Percentiles rank a stretch among this genome's conserved stretches.
These are phyloP conservation scores for Synergus laeviventris DNA, from an alignment of 2,888 invertebrate genomes.

Conservation along the genomic window DNA sequence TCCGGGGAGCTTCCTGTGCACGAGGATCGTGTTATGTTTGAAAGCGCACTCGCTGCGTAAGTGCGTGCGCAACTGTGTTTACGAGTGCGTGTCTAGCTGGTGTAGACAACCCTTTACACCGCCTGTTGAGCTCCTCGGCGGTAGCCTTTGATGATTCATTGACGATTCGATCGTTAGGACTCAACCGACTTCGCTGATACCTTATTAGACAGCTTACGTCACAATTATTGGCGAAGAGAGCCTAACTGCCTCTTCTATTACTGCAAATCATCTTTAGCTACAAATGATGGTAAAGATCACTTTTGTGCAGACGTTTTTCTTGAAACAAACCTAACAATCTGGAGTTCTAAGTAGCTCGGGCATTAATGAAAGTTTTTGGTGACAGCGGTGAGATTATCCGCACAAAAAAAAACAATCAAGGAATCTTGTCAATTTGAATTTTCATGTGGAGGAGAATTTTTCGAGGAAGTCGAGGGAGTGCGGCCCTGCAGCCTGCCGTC, in stretches of 20 bases:
- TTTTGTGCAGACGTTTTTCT: not conserved
- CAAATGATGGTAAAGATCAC: not conserved
- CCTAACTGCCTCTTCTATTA: slow-evolving; percentile 18
- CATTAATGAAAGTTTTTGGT: too few species aligned
- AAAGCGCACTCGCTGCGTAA: slow-evolving; percentile 36
- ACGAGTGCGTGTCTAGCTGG: slow-evolving; percentile 38
- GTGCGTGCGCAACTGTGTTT: slow-evolving; percentile 39
- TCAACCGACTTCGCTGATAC: slow-evolving; percentile 23
- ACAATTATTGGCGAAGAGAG: slow-evolving; percentile 33
- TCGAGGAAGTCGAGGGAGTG: slow-evolving; percentile 61
- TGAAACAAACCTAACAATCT: not conserved
- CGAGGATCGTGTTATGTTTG: slow-evolving; percentile 28
- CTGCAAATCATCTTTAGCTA: not conserved
- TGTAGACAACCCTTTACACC: slow-evolving; percentile 39
- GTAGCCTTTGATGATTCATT: slow-evolving; percentile 68
- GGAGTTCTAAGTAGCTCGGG: too few species aligned
- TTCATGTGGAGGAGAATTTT: slow-evolving; percentile 50
- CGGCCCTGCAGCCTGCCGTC: slow-evolving; percentile 71
- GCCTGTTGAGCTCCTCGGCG: slow-evolving; percentile 54
- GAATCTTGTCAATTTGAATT: slow-evolving; percentile 4
- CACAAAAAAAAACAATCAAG: not conserved
- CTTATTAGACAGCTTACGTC: slow-evolving; percentile 34
- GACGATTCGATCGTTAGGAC: slow-evolving; percentile 61
- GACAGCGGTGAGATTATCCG: not conserved
- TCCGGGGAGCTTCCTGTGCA: slow-evolving; percentile 2